A percentile compares a stretch with the other conserved stretches of the same genome.
Conservation (phyloP, 2,888 invertebrate genomes). For the Metacarcinus magister region DNA sequence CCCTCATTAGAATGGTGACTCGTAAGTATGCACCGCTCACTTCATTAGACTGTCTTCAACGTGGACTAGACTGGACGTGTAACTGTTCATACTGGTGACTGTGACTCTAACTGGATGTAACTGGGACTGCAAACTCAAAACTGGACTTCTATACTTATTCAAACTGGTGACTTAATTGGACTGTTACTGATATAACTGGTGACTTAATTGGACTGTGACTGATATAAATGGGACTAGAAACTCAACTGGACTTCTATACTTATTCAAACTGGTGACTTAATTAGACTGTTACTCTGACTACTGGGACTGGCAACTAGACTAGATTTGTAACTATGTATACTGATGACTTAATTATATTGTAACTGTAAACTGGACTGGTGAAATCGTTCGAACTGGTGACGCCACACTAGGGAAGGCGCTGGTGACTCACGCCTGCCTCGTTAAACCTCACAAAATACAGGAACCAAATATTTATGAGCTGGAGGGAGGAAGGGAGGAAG, state of each 20-base stretch:
- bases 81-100: background rate
- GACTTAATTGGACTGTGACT: too few relatives aligned
- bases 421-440: background rate
- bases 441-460: background rate
- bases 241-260: too few relatives aligned
- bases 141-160: too few relatives aligned
- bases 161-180: background rate
- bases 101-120: too few relatives aligned
- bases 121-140: too few relatives aligned
- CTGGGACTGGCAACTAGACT: too few relatives aligned
- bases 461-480: background rate
- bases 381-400: background rate
- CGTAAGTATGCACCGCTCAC: background rate
- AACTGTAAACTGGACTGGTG: too few relatives aligned
- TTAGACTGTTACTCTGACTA: background rate
- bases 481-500: background rate
- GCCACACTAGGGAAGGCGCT: background rate
- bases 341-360: too few relatives aligned
- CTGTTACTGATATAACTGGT: background rate
- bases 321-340: too few relatives aligned
- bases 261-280: background rate
- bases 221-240: too few relatives aligned
- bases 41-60: background rate
- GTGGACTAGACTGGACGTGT: background rate
- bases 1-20: background rate